A percentile compares a stretch with the other conserved stretches of the same genome.
phyloP scores from a whole-genome alignment of 2,113 vertebrate genomes.

The Serilophus lunatus region DNA sequence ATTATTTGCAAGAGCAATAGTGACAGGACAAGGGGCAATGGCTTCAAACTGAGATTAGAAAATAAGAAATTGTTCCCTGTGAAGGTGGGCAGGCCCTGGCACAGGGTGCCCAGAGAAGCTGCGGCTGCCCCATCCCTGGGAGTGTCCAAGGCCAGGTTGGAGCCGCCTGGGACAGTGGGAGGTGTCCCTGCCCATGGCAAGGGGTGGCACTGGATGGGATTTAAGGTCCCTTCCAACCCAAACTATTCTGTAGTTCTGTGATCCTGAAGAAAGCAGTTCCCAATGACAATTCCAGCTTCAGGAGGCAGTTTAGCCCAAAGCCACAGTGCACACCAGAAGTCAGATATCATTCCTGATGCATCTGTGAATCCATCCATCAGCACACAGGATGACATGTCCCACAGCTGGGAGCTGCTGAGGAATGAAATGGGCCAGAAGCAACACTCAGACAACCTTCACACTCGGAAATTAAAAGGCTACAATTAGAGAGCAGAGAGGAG shows the following conservation, averaged over 20 bases:
- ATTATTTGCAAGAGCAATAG: background rate
- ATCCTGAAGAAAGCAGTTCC: background rate
- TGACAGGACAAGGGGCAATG: background rate
- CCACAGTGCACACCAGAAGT: background rate
- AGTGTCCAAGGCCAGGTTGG: background rate
- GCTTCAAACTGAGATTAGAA: background rate
- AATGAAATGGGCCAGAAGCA: background rate
- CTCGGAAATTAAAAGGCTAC: background rate
- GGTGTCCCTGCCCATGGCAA: background rate
- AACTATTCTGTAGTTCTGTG: fast-evolving
- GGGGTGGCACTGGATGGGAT: fast-evolving
- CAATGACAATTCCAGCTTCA: background rate
- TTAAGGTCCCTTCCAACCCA: background rate
- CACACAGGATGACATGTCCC: fast-evolving
- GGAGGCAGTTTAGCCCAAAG: background rate
- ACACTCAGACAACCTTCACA: background rate
- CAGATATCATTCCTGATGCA: fast-evolving
- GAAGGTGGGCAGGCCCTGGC: background rate
- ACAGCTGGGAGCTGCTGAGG: background rate
- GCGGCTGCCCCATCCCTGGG: background rate
- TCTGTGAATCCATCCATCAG: background rate
- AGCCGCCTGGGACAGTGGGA: background rate
- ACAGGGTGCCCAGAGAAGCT: background rate
- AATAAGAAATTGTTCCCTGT: background rate
- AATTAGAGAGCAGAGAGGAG: background rate